phyloP scores from a whole-genome alignment of 2,888 invertebrate species.

The Octodonta nipae region DNA sequence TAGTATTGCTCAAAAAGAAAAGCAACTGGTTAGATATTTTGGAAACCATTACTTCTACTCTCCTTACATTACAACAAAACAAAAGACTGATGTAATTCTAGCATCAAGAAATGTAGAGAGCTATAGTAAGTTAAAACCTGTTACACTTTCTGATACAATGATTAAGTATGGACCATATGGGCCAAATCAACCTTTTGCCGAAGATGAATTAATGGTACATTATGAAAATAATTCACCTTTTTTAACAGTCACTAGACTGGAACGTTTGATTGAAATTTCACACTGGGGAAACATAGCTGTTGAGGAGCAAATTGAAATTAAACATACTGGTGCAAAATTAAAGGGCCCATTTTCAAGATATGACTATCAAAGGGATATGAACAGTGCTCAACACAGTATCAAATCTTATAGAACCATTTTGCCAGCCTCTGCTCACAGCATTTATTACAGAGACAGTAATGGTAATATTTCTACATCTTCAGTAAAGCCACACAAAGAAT shows the following conservation, averaged over 20 bases:
- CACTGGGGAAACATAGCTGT: conserved; percentile 99
- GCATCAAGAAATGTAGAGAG: conserved; percentile 69
- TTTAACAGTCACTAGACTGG: conserved; percentile 72
- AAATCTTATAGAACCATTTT: conserved; percentile 78
- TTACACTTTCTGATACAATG: conserved; percentile 61
- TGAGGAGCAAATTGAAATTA: conserved; percentile 83
- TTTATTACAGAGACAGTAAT: conserved; percentile 96
- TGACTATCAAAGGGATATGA: conserved; percentile 88
- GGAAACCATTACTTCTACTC: conserved; percentile 75
- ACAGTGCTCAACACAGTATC: conserved; percentile 77
- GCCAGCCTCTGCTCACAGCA: conserved; percentile 82
- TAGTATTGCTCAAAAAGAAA: conserved; percentile 81
- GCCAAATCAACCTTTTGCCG: conserved; percentile 47
- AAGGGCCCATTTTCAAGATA: conserved; percentile 94
- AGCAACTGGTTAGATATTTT: conserved; percentile 77
- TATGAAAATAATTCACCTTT: conserved; percentile 95
- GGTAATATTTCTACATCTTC: conserved; percentile 98
- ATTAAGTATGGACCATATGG: conserved; percentile 83
- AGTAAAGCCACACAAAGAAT: conserved; percentile 74
- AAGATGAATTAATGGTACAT: conserved; percentile 63
- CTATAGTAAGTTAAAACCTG: conserved; percentile 71
- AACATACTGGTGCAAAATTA: conserved; percentile 83
- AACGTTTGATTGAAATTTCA: conserved; percentile 79
- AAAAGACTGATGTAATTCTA: conserved; percentile 58
- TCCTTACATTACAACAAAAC: conserved; percentile 66